Evolutionary conservation across 2,888 invertebrate species (phyloP).

Genomic region (Ormyrus labotus): DNA sequence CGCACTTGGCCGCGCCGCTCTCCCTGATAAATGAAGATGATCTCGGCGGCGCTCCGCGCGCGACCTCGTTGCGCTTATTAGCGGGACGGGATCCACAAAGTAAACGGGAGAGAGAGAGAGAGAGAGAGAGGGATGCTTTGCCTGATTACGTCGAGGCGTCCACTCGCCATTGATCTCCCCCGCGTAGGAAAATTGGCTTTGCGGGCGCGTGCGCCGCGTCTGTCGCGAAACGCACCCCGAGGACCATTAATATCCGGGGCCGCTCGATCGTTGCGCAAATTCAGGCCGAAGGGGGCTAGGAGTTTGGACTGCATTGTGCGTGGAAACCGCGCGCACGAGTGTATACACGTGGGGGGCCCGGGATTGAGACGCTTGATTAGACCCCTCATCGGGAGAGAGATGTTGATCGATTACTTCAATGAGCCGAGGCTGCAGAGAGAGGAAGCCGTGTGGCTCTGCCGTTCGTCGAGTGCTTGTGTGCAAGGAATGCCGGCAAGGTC

Average conservation of each 20-base stretch:
- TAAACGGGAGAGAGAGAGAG: conserved; percentile 62
- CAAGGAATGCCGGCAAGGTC: neutral
- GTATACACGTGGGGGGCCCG: neutral
- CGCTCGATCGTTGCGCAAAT: neutral
- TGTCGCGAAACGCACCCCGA: conserved; percentile 66
- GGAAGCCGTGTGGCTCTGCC: neutral
- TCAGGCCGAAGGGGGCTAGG: neutral
- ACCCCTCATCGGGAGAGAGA: conserved; percentile 3
- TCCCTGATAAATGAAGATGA: conserved; percentile 43
- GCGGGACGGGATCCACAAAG: conserved; percentile 59
- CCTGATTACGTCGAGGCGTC: conserved; percentile 65
- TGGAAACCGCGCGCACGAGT: neutral
- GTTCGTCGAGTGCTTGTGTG: neutral
- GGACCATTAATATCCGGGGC: conserved; percentile 67
- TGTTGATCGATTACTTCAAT: conserved; percentile 21
- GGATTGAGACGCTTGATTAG: conserved; percentile 26
- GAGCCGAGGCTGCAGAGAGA: neutral
- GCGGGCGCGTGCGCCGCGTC: conserved; percentile 42
- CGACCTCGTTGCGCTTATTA: conserved; percentile 32
- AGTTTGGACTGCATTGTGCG: neutral
- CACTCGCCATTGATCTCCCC: conserved; percentile 66
- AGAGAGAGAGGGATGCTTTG: conserved; percentile 62
- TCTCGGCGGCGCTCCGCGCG: conserved; percentile 1
- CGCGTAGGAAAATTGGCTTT: conserved; percentile 65
- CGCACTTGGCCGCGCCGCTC: no score